Conservation (phyloP, 2,113 vertebrate species). For the Nymphicus hollandicus region DNA sequence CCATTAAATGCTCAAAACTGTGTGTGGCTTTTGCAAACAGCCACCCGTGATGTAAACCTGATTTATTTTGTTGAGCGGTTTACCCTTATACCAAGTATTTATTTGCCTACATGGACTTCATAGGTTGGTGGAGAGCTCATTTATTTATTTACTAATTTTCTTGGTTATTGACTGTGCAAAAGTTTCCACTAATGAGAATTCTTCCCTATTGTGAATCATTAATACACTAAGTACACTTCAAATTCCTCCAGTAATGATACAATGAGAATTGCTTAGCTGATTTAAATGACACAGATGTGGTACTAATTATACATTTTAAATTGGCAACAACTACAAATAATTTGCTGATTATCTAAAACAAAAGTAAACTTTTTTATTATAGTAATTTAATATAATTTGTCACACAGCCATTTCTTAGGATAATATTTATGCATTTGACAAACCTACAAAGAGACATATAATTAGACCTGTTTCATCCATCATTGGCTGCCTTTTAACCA, state of each 20-base stretch:
- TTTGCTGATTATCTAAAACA: conserved; percentile 63
- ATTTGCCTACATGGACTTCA: background rate
- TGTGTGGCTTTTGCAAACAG: background rate
- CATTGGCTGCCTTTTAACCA: conserved; percentile 42
- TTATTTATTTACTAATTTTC: conserved; percentile 45
- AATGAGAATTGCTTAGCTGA: conserved; percentile 54
- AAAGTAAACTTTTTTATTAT: conserved; percentile 66
- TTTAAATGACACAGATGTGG: conserved; percentile 59
- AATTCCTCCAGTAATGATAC: conserved; percentile 44
- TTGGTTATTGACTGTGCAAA: conserved; percentile 39
- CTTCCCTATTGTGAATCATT: conserved; percentile 41
- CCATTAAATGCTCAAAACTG: background rate
- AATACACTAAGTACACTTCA: conserved; percentile 64
- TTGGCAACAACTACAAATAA: conserved; percentile 52
- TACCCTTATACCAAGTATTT: background rate
- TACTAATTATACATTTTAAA: conserved; percentile 62
- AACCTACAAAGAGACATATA: conserved; percentile 51
- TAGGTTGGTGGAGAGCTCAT: background rate
- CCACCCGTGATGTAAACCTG: background rate
- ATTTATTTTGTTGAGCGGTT: background rate
- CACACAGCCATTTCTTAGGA: background rate
- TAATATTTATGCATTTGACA: conserved; percentile 47
- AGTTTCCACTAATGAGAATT: conserved; percentile 54
- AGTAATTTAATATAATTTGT: conserved; percentile 62
- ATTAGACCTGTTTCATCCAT: conserved; percentile 66